Evolutionary conservation across 2,113 vertebrate genomes (phyloP), one percentile per base, ranked within the genome.

Genomic region (Myotis brandtii): DNA sequence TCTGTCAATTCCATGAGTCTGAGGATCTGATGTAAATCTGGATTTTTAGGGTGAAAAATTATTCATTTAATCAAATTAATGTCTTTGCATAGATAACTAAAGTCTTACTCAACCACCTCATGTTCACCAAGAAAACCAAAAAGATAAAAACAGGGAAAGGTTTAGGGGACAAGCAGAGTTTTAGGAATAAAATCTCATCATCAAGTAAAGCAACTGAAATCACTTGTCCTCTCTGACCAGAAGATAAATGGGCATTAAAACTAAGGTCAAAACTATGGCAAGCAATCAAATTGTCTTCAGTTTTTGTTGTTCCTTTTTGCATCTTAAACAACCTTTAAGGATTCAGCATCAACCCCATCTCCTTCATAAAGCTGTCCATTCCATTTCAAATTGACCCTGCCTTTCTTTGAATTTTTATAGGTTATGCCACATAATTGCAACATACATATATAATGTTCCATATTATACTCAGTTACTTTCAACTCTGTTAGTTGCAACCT

Each of bases 1-100:
- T 56, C 84, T 97, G n/a, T 98, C 97, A 93, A 97, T 96, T 89
- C 90, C 97, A 92, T 97, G 97, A 94, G 96, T 96, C 93, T 96
- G 76, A 70, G 79, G 84, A 95, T 98, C 96, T 10, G 95, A 96
- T 30, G 97, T 96, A 93, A 98, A 98, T 84, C 97, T 98, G 34
- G 40, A 40, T 40, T 82, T 97, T 91, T 70, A 95, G 96, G 86
- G 77, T 20, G 5, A 96, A 91, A 97, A 86, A 56, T 4, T 1
- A 89, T 27, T 30, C 48, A 27, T 91, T 97, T 95, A 85, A 85
- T 95, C 62, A 94, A 62, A 20, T 81, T 30, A 72, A 72, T 34
- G 7, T 40, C 20, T 54, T 70, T 70, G 6, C 13, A 10, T 82
- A 62, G 86, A 21, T 34, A 86, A 23, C 34, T 69, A 62, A 59